These are phyloP conservation scores for Shargacucullia verbasci DNA, from an alignment of 2,888 invertebrate genomes.

Conservation along the genomic window DNA sequence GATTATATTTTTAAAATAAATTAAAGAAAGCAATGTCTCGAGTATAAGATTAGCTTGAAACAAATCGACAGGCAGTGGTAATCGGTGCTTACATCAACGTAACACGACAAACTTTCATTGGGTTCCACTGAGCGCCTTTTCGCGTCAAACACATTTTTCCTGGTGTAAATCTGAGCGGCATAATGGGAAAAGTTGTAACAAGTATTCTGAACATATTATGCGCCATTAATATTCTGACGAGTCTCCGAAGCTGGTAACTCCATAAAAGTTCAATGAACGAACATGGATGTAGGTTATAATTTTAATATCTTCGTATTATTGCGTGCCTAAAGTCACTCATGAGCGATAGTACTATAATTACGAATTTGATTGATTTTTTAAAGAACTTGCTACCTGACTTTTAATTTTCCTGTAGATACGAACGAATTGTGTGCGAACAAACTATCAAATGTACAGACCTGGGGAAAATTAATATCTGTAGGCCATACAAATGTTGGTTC, in stretches of 20 bases:
- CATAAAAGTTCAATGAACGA: constrained; percentile 82
- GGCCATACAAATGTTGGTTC: too few relatives aligned
- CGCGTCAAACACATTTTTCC: constrained; percentile 77
- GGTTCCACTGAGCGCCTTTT: constrained; percentile 71
- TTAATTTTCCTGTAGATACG: too few relatives aligned
- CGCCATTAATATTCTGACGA: constrained; percentile 86
- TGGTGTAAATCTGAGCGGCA: constrained; percentile 80
- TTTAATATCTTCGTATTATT: constrained; percentile 60
- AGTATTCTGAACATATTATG: constrained; percentile 87
- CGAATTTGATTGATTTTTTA: too few relatives aligned
- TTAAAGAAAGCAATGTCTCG: background rate
- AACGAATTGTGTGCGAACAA: too few relatives aligned
- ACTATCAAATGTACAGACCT: too few relatives aligned
- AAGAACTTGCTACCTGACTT: too few relatives aligned
- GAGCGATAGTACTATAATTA: too few relatives aligned
- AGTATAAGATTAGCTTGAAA: constrained; percentile 17
- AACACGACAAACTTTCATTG: constrained; percentile 74
- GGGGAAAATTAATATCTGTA: too few relatives aligned
- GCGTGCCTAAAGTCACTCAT: background rate
- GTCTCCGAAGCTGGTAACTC: constrained; percentile 76
- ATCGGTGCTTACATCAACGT: constrained; percentile 62
- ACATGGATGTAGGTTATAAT: constrained; percentile 65
- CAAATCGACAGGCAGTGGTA: constrained; percentile 53
- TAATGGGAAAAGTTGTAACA: constrained; percentile 89
- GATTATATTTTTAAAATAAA: background rate